A percentile compares a stretch with the other conserved stretches of the same genome.
phyloP scores from a whole-genome alignment of 2,113 vertebrate genomes.

The Oryzias melastigma region DNA sequence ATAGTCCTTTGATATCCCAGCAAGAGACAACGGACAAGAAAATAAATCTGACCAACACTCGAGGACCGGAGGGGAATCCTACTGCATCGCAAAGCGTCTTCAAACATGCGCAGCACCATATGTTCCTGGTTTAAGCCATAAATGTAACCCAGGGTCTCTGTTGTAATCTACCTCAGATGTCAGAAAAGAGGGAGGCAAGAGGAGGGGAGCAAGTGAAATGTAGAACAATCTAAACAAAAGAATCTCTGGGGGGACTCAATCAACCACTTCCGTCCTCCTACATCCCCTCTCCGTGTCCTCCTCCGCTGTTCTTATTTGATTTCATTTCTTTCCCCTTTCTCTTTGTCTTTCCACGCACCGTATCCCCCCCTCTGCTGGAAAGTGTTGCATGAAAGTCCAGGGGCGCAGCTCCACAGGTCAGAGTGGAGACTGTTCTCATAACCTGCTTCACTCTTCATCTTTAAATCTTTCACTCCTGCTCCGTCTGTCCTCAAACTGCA shows the following conservation, averaged over 20 bases:
- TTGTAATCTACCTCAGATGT: slow-evolving; percentile 83
- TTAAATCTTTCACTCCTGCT: slow-evolving; percentile 33
- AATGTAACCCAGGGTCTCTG: slow-evolving; percentile 76
- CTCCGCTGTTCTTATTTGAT: slow-evolving; percentile 64
- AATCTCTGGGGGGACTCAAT: slow-evolving; percentile 70
- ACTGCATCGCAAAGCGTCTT: slow-evolving; percentile 51
- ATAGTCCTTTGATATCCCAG: slow-evolving; percentile 78
- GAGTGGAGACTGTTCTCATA: slow-evolving; percentile 72
- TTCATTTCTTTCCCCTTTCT: slow-evolving; percentile 47
- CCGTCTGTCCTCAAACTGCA: slow-evolving; percentile 10
- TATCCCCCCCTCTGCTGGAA: slow-evolving; percentile 51
- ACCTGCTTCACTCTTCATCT: slow-evolving; percentile 56
- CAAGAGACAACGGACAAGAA: slow-evolving; percentile 79
- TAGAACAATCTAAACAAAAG: slow-evolving; percentile 78
- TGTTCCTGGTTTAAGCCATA: slow-evolving; percentile 81
- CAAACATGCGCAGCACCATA: slow-evolving; percentile 61
- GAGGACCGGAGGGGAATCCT: slow-evolving; percentile 74
- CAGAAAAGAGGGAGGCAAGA: slow-evolving; percentile 61
- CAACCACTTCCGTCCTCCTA: slow-evolving; percentile 76
- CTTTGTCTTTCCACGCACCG: slow-evolving; percentile 62
- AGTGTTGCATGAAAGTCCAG: slow-evolving; percentile 64
- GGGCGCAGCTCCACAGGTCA: slow-evolving; percentile 65
- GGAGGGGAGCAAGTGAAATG: slow-evolving; percentile 61
- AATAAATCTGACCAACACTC: slow-evolving; percentile 79
- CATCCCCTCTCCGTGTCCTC: slow-evolving; percentile 61